phyloP scores from a whole-genome alignment of 2,888 invertebrate genomes.

The Macrosiphum euphorbiae region DNA sequence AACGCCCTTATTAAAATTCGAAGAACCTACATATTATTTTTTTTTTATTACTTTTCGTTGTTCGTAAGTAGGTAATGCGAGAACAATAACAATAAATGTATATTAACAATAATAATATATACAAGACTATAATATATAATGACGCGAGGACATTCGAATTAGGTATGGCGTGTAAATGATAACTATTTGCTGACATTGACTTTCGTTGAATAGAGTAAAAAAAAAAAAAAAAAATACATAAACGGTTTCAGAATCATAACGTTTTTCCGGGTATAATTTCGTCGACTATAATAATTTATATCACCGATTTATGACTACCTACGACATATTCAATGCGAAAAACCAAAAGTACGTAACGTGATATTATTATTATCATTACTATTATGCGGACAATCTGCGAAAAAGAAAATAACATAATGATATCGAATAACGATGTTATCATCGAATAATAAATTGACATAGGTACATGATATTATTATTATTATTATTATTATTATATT shows the following conservation, averaged over 20 bases:
- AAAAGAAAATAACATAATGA: not conserved
- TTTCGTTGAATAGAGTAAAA: not conserved
- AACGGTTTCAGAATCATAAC: not conserved
- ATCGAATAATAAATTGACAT: too few species aligned
- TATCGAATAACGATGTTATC: not conserved
- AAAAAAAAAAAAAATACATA: not conserved
- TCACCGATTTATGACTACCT: not conserved
- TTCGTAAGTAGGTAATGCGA: not conserved
- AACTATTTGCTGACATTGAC: conserved; percentile 5
- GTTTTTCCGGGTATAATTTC: conserved; percentile 1
- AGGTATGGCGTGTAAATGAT: not conserved
- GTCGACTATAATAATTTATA: not conserved
- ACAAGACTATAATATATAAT: not conserved
- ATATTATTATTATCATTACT: not conserved
- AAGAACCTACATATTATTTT: not conserved
- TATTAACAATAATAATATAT: not conserved
- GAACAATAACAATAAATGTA: not conserved
- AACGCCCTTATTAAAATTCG: not conserved
- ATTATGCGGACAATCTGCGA: not conserved
- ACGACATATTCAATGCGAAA: not conserved
- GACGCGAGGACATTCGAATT: conserved; percentile 7
- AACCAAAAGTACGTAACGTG: not conserved
- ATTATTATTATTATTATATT: too few species aligned
- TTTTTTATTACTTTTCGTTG: not conserved
- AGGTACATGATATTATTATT: too few species aligned